Evolutionary conservation across 2,888 invertebrate genomes (phyloP).

Genomic region (Ormyrus rosae): DNA sequence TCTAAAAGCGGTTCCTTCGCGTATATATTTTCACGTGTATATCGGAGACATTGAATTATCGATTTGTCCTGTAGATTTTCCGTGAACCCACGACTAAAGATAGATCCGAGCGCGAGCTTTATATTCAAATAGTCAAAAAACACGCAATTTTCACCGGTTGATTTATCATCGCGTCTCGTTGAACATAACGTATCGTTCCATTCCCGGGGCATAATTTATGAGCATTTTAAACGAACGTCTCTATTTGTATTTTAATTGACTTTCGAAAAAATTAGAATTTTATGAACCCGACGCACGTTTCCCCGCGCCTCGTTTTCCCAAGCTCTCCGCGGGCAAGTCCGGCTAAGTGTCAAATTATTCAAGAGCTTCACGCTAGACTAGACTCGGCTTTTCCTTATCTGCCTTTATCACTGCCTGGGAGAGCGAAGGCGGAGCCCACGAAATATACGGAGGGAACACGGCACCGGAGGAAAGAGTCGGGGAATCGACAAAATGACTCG

Average conservation of each 20-base stretch:
- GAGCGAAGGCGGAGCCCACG: neutral
- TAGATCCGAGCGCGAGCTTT: constrained; percentile 14
- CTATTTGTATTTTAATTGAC: constrained; percentile 47
- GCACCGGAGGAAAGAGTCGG: neutral
- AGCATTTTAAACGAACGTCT: constrained; percentile 40
- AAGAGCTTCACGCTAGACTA: constrained; percentile 13
- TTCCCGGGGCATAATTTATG: constrained; percentile 46
- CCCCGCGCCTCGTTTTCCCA: constrained; percentile 15
- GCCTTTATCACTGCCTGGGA: constrained; percentile 19
- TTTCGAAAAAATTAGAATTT: constrained; percentile 46
- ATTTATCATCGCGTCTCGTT: constrained; percentile 45
- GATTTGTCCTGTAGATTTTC: constrained; percentile 47
- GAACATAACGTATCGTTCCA: constrained; percentile 5
- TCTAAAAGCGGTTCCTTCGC: neutral
- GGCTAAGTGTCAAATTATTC: constrained; percentile 42
- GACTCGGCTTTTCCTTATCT: constrained; percentile 28
- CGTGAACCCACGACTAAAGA: constrained; percentile 37
- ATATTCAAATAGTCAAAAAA: constrained; percentile 54
- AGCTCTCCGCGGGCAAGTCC: neutral
- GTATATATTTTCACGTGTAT: neutral
- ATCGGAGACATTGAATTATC: constrained; percentile 28
- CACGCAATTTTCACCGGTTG: constrained; percentile 56
- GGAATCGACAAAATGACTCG: constrained; percentile 35
- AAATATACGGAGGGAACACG: too few species aligned
- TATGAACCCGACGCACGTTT: neutral